Evolutionary conservation across 1,140 invertebrate genomes (phyloP).

Genomic region (Apis dorsata): DNA sequence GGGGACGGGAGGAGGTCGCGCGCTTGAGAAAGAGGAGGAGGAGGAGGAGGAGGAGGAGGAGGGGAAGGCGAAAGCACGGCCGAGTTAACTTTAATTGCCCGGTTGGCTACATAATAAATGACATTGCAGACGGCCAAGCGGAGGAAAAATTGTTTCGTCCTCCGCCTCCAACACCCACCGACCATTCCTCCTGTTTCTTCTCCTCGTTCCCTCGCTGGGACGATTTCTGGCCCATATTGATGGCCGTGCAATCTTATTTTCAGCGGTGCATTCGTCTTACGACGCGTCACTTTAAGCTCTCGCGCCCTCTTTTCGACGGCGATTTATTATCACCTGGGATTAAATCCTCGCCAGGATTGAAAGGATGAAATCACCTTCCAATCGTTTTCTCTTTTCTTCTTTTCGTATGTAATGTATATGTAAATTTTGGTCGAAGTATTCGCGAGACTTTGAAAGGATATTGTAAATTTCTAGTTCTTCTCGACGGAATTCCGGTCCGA

Average conservation of each 20-base stretch:
- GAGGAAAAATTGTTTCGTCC: conserved; percentile 66
- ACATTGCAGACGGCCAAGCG: conserved; percentile 60
- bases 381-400: not conserved
- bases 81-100: conserved; percentile 74
- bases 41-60: not conserved
- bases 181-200: conserved; percentile 1
- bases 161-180: conserved; percentile 23
- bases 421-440: not conserved
- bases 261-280: conserved; percentile 47
- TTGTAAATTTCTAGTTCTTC: too few species aligned
- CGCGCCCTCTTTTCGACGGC: not conserved
- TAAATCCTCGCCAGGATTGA: not conserved
- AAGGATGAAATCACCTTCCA: not conserved
- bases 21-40: not conserved
- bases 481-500: too few species aligned
- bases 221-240: conserved; percentile 34
- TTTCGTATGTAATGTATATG: too few species aligned
- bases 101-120: conserved; percentile 69
- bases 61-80: conserved; percentile 41
- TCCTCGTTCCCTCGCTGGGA: not conserved
- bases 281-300: conserved; percentile 19
- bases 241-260: conserved; percentile 47
- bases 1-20: not conserved
- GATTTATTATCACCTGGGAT: conserved; percentile 44
- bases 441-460: too few species aligned